Evolutionary conservation across 2,113 vertebrate species (phyloP).

Genomic region (Echinops telfairi): DNA sequence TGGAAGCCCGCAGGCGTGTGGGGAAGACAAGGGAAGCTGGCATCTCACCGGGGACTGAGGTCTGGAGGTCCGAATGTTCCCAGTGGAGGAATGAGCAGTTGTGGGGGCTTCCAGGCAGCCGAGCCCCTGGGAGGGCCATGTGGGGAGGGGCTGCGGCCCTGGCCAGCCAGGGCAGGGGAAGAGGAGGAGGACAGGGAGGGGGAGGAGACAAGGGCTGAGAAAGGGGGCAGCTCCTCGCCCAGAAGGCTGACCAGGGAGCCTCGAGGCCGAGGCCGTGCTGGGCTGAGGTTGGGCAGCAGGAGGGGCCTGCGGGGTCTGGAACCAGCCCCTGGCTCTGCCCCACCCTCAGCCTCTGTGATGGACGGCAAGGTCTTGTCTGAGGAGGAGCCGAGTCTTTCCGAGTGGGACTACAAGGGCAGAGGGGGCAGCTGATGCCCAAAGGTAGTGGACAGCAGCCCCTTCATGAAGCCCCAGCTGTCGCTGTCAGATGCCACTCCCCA

Average conservation of each 20-base stretch:
- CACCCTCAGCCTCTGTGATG: slow-evolving; percentile 88
- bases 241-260: slow-evolving; percentile 90
- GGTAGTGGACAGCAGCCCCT: neutral
- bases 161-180: slow-evolving; percentile 87
- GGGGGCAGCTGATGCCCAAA: neutral
- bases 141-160: slow-evolving; percentile 88
- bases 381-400: slow-evolving; percentile 83
- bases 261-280: slow-evolving; percentile 86
- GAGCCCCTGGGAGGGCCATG: slow-evolving; percentile 80
- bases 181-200: slow-evolving; percentile 81
- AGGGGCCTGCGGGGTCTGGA: slow-evolving; percentile 86
- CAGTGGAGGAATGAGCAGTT: slow-evolving; percentile 92
- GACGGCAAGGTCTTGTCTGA: slow-evolving; percentile 89
- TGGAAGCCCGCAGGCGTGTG: slow-evolving; percentile 62
- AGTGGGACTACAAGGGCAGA: slow-evolving; percentile 84
- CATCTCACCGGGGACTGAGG: slow-evolving; percentile 94
- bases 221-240: slow-evolving; percentile 92
- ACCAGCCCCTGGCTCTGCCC: slow-evolving; percentile 85
- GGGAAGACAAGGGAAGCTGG: slow-evolving; percentile 63
- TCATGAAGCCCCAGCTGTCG: neutral
- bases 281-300: slow-evolving; percentile 88
- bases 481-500: neutral
- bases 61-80: slow-evolving; percentile 90
- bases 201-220: slow-evolving; percentile 87
- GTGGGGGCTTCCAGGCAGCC: slow-evolving; percentile 86